Percentiles rank a stretch among this genome's conserved stretches.
Evolutionary conservation across 1,140 invertebrate genomes (phyloP).

Genomic region (Aphelinus certus): DNA sequence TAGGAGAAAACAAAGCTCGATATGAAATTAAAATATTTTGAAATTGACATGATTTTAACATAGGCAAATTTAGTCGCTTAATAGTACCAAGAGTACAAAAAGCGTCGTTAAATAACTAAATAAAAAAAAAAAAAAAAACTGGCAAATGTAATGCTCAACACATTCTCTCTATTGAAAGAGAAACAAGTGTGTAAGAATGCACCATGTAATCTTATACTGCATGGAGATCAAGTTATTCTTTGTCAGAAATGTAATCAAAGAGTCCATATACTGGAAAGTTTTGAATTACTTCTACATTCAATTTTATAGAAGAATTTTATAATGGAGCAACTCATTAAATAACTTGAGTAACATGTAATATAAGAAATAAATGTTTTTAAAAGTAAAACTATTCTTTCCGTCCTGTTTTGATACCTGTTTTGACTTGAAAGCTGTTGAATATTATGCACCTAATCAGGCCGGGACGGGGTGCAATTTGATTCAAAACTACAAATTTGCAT

Average conservation of each 20-base stretch:
- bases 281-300: slow-evolving; percentile 19
- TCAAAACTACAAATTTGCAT: slow-evolving; percentile 58
- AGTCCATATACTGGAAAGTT: slow-evolving; percentile 11
- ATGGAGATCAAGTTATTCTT: slow-evolving; percentile 50
- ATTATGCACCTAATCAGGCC: slow-evolving; percentile 53
- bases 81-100: too few relatives aligned
- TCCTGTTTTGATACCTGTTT: too few relatives aligned
- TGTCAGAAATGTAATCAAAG: slow-evolving; percentile 47
- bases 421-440: slow-evolving; percentile 27
- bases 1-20: too few relatives aligned
- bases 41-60: too few relatives aligned
- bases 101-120: too few relatives aligned
- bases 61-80: neutral
- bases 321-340: too few relatives aligned
- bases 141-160: neutral
- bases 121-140: neutral
- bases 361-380: too few relatives aligned
- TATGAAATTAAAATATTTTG: too few relatives aligned
- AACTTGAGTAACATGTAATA: too few relatives aligned
- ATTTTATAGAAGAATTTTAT: too few relatives aligned
- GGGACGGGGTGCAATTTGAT: slow-evolving; percentile 61
- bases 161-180: slow-evolving; percentile 13
- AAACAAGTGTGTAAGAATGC: slow-evolving; percentile 14
- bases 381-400: too few relatives aligned
- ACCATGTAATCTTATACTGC: slow-evolving; percentile 29